Percentiles rank a stretch among this genome's conserved stretches.
These are phyloP conservation scores for Rissa tridactyla DNA, from an alignment of 2,113 vertebrate species.

Conservation along the genomic window DNA sequence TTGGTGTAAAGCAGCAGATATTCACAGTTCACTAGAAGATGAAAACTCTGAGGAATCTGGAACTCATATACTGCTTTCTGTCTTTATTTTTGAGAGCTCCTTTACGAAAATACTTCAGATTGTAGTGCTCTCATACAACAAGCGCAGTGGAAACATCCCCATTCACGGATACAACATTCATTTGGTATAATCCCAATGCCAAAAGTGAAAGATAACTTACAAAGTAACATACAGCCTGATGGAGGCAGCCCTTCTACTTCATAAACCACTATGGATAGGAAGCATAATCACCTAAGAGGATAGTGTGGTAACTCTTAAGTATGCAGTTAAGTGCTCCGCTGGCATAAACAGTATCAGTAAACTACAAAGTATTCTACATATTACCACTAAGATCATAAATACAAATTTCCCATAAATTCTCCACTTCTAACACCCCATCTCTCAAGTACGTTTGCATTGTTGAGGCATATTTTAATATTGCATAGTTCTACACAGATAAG, in stretches of 20 bases:
- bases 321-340: not conserved
- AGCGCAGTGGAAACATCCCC: not conserved
- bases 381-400: not conserved
- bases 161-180: not conserved
- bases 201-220: not conserved
- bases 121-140: not conserved
- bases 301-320: not conserved
- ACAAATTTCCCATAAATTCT: not conserved
- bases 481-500: conserved; percentile 78
- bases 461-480: conserved; percentile 74
- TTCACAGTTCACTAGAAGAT: not conserved
- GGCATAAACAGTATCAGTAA: not conserved
- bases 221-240: not conserved
- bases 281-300: not conserved
- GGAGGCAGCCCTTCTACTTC: not conserved
- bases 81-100: not conserved
- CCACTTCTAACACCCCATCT: not conserved
- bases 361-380: not conserved
- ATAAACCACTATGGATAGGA: not conserved
- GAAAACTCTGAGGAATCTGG: not conserved
- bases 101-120: not conserved
- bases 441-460: conserved; percentile 62
- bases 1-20: not conserved
- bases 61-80: not conserved
- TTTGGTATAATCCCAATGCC: not conserved